Evolutionary conservation across 2,888 invertebrate genomes (phyloP), one percentile per base, ranked within the genome.

Genomic region (Calephelis perditalis): DNA sequence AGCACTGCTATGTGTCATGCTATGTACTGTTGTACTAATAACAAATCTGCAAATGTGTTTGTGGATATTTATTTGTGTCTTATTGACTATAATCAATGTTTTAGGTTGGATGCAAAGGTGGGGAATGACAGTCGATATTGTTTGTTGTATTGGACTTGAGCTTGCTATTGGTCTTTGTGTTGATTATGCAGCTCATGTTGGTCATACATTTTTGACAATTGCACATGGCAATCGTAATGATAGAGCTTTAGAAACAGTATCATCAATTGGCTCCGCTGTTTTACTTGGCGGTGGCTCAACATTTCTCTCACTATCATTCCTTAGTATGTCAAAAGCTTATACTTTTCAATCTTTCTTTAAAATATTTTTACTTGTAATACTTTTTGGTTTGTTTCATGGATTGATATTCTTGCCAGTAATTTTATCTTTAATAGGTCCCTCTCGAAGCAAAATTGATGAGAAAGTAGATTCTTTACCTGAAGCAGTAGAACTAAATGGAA

Each of bases 121-220:
- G 96, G 95, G 94, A 5, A 89, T 96, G 76, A 95, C 96, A 4
- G 94, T 97, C 47, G 96, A 96, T 77, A 93, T 96, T 59, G 95
- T 95, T 9, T 95, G 96, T 59, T 95, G 96, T 74, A 95, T 96
- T 61, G 95, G 95, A 40, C 85, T 96, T 10, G 95, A 96, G 72
- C 86, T 96, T 44, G 95, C 95, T 4, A 94, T 96, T 64, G 96
- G 96, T 58, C 86, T 97, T 58, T 96, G 96, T 73, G 95, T 96
- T 0, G 96, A 97, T 81, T 96, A 96, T 71, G 95, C 96, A 0
- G 95, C 95, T 3, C 96, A 96, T 74, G 94, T 96, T 7, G 95
- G 95, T 0, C 96, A 96, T 74, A 94, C 95, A 4, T 96, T 96
- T 78, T 91, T 96, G 70, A 94, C 94, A 2, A 82, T 92, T 15